Evolutionary conservation across 2,888 invertebrate genomes (phyloP).

Genomic region (Ctena decussata): DNA sequence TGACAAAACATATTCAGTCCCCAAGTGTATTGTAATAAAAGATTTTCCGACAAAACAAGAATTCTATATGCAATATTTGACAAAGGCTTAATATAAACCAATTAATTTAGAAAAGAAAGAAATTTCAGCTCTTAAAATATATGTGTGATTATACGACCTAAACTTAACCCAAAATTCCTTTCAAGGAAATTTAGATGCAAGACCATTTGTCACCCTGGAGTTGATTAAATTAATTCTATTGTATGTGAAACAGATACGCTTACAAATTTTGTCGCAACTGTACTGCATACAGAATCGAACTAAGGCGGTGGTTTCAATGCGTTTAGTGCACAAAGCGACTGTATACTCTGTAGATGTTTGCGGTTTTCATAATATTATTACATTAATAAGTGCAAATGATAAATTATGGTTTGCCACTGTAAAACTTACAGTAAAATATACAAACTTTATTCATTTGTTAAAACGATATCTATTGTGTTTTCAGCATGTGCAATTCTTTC

Average conservation of each 20-base stretch:
- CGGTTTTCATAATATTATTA: too few relatives aligned
- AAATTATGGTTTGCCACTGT: too few relatives aligned
- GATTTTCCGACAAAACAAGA: not conserved
- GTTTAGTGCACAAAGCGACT: too few relatives aligned
- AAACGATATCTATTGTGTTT: too few relatives aligned
- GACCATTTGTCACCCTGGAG: not conserved
- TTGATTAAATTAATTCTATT: slow-evolving; percentile 11
- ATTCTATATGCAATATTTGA: slow-evolving; percentile 7
- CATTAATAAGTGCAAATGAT: too few relatives aligned
- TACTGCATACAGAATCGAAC: too few relatives aligned
- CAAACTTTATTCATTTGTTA: too few relatives aligned
- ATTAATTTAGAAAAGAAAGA: slow-evolving; percentile 16
- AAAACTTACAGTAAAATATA: too few relatives aligned
- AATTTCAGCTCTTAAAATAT: not conserved
- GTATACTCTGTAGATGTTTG: too few relatives aligned
- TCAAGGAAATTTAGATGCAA: not conserved
- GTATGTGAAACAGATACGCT: not conserved
- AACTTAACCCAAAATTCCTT: slow-evolving; percentile 9
- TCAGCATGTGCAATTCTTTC: too few relatives aligned
- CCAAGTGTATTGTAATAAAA: slow-evolving; percentile 15
- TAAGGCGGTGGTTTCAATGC: too few relatives aligned
- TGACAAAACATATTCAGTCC: slow-evolving; percentile 30
- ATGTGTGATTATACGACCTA: slow-evolving; percentile 6
- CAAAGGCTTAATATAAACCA: slow-evolving; percentile 8
- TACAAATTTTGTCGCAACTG: not conserved